A percentile compares a stretch with the other conserved stretches of the same genome.
These are phyloP conservation scores for Drosophila sechellia DNA, from an alignment of 1,140 invertebrate species.

Conservation along the genomic window DNA sequence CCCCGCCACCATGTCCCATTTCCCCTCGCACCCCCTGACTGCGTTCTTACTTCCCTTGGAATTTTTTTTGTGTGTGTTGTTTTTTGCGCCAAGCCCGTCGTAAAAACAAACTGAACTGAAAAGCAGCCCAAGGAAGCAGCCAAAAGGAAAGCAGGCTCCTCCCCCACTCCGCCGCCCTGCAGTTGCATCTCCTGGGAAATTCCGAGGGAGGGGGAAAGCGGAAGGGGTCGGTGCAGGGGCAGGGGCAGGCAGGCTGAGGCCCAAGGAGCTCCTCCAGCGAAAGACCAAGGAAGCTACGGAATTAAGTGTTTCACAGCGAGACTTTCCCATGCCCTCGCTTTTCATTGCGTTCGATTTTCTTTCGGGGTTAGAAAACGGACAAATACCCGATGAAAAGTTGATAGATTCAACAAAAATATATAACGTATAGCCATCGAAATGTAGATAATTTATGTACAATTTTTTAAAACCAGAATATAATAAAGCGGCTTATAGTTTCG, in stretches of 20 bases:
- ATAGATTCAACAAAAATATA: no score
- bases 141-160: conserved; percentile 23
- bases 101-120: conserved; percentile 77
- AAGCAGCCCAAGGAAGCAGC: conserved; percentile 56
- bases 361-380: not conserved
- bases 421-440: no score
- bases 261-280: conserved; percentile 24
- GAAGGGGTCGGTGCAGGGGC: not conserved
- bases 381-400: no score
- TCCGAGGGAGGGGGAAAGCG: not conserved
- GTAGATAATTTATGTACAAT: no score
- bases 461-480: no score
- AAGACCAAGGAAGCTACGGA: conserved; percentile 37
- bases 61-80: conserved; percentile 22
- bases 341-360: not conserved
- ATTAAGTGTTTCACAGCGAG: conserved; percentile 7
- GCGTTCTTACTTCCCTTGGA: conserved; percentile 22
- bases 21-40: conserved; percentile 18
- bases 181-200: conserved; percentile 35
- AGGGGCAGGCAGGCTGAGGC: not conserved
- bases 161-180: not conserved
- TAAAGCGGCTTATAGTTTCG: no score
- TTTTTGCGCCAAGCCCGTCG: conserved; percentile 63
- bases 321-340: conserved; percentile 23
- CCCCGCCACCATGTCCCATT: not conserved